Base-by-base conservation (phyloP, 1,140 invertebrate genomes). In the Limonius californicus region DNA sequence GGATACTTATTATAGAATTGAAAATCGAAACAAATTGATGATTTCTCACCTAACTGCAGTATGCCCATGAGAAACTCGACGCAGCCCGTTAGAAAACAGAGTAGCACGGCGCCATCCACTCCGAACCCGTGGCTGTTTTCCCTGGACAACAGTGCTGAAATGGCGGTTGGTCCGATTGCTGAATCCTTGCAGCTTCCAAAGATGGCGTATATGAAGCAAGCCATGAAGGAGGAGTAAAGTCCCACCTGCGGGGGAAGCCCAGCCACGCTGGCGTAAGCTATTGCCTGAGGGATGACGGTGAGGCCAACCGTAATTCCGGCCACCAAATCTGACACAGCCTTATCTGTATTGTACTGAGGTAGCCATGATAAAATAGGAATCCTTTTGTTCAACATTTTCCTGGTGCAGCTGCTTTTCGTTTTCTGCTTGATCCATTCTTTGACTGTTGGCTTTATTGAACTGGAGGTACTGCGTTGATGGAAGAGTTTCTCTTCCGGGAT, bases 191-290 rank as follows among this genome's bases (percentile, higher is more conserved):
- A 88, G 0, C 90, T 94, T 4, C 94, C 94, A 67, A 98, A 86
- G 57, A 94, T 73, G 27, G 88, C 80, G 75, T 97, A 97, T 18
- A 96, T 76, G 67, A 96, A 91, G 68, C 88, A 84, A 78, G 91
- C 77, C 56, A 81, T 75, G 59, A 78, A 79, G 21, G 84, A 79
- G 32, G 79, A 78, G 71, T 83, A 78, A 14, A 81, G 71, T 75
- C 87, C 86, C 70, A 82, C 81, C 77, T 93, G 84, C 0, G 87
- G 81, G 1, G 83, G 85, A 62, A 93, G 77, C 32, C 87, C 87
- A 7, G 90, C 90, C 42, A 94, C 85, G 61, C 85, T 87, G 12
- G 90, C 88, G 75, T 92, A 93, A 15, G 91, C 91, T 63, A 94
- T 87, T 1, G 87, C 89, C 72, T 93, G 90, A 0, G 90, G 90